These are phyloP conservation scores for Chaetogeoica ovagalla DNA, from an alignment of 2,888 invertebrate species.

Conservation along the genomic window DNA sequence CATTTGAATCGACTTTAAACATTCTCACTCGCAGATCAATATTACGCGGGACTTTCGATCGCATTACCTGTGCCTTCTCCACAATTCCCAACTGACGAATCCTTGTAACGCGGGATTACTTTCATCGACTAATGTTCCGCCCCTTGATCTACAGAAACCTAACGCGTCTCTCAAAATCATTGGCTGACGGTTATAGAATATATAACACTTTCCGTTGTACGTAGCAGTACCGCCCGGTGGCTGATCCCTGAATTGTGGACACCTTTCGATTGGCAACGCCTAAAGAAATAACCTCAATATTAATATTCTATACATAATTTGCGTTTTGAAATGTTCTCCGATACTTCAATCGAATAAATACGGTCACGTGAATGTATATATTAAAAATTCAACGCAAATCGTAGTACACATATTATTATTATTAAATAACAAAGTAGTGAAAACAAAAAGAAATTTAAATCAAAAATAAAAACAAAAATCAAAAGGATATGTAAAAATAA, in stretches of 20 bases:
- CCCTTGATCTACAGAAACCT: conserved; percentile 77
- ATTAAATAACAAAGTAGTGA: too few species aligned
- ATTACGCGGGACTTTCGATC: neutral
- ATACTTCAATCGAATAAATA: neutral
- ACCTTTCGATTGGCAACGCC: conserved; percentile 86
- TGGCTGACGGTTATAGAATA: conserved; percentile 87
- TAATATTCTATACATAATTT: neutral
- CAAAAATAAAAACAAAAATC: too few species aligned
- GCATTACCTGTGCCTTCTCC: conserved; percentile 78
- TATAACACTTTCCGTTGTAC: conserved; percentile 93
- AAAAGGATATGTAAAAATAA: too few species aligned
- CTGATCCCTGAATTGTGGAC: conserved; percentile 89
- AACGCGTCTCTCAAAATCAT: conserved; percentile 78
- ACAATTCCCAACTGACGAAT: conserved; percentile 92
- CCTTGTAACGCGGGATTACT: conserved; percentile 92
- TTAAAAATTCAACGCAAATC: too few species aligned
- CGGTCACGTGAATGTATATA: neutral
- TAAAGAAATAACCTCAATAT: conserved; percentile 58
- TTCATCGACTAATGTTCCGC: conserved; percentile 85
- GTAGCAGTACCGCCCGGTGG: conserved; percentile 91
- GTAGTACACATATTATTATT: too few species aligned
- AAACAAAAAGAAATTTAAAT: too few species aligned
- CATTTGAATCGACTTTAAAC: neutral
- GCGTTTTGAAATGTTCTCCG: neutral
- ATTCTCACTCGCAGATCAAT: neutral